A percentile compares a stretch with the other conserved stretches of the same genome.
Evolutionary conservation across 2,113 vertebrate genomes (phyloP).

Genomic region (Tragulus kanchil): DNA sequence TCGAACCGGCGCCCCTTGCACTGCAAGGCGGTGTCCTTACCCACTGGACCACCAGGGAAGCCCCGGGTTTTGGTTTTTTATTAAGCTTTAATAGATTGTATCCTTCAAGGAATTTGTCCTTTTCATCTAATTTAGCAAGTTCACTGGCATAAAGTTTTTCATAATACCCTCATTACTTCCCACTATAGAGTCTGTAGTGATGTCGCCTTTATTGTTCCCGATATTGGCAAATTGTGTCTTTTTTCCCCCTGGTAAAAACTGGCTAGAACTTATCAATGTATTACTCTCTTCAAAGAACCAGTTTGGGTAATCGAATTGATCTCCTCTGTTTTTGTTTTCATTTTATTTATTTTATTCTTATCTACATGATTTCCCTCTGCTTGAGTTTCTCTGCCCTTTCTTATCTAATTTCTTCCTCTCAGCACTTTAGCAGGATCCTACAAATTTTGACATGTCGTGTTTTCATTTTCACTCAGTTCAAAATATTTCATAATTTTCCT

Average conservation of each 20-base stretch:
- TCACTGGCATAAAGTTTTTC: neutral
- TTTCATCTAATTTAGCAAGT: neutral
- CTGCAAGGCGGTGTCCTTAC: too few species aligned
- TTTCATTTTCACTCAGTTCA: slow-evolving; percentile 21
- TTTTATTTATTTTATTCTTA: neutral
- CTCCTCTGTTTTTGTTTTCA: slow-evolving; percentile 5
- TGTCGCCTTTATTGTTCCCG: neutral
- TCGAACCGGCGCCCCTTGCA: too few species aligned
- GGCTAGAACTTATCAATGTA: neutral
- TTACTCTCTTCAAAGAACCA: slow-evolving; percentile 14
- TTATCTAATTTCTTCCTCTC: slow-evolving; percentile 13
- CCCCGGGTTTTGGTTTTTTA: neutral
- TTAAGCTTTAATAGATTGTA: neutral
- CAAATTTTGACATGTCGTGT: neutral
- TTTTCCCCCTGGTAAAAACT: neutral
- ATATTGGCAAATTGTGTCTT: neutral
- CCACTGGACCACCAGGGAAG: too few species aligned
- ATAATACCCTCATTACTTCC: neutral
- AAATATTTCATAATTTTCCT: slow-evolving; percentile 1
- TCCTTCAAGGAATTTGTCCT: neutral
- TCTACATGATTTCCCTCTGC: neutral
- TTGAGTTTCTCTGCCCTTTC: neutral
- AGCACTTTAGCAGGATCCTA: neutral
- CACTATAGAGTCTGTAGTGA: neutral
- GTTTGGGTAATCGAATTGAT: slow-evolving; percentile 4